These are phyloP conservation scores for Octopus bimaculoides DNA, from an alignment of 1,140 invertebrate genomes.

Conservation along the genomic window DNA sequence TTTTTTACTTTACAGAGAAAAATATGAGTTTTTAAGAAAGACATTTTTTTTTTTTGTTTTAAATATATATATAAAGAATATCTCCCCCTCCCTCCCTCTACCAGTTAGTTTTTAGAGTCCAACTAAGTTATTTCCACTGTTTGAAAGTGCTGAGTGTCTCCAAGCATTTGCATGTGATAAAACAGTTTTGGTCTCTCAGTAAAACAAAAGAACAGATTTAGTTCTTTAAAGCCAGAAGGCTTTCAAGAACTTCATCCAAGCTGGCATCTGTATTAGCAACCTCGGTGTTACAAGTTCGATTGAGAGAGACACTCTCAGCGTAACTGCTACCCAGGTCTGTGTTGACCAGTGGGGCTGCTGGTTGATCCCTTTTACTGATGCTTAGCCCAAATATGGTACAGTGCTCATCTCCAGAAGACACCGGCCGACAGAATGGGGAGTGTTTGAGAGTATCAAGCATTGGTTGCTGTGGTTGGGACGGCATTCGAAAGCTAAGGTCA, in stretches of 20 bases:
- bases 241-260: conserved; percentile 12
- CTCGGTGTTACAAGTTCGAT: not conserved
- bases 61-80: too few relatives aligned
- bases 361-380: not conserved
- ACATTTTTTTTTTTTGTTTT: too few relatives aligned
- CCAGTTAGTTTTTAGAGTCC: too few relatives aligned
- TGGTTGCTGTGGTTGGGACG: not conserved
- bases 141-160: too few relatives aligned
- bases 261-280: not conserved
- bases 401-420: not conserved
- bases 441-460: not conserved
- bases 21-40: too few relatives aligned
- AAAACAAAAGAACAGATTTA: not conserved
- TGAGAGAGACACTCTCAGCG: not conserved
- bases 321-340: not conserved
- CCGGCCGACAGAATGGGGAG: not conserved
- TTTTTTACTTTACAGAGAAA: too few relatives aligned
- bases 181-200: too few relatives aligned
- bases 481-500: conserved; percentile 7
- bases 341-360: not conserved
- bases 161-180: too few relatives aligned
- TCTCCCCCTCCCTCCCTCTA: too few relatives aligned
- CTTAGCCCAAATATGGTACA: too few relatives aligned
- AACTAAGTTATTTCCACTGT: too few relatives aligned
- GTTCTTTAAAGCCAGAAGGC: conserved; percentile 1